Evolutionary conservation across 2,797 vertebrate species (phyloP), one percentile per base, ranked within the genome.

Genomic region (Lepus townsendii): DNA sequence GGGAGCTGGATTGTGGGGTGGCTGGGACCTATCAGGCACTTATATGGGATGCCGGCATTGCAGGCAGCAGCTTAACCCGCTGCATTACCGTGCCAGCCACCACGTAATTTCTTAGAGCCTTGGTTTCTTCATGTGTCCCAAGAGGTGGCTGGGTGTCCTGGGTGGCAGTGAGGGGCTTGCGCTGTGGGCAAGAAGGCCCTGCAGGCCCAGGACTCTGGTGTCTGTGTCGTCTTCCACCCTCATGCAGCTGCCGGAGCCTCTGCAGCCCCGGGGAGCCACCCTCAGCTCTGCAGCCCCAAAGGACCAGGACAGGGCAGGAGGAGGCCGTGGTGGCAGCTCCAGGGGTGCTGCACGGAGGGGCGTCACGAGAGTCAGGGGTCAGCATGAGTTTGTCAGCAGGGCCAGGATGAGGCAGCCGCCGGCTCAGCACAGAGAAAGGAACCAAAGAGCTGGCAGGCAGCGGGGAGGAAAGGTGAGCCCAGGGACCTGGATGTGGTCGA

Each of bases 191-290:
- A 20, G 35, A 35, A 68, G 19, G 13, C 10, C 54, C 68, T 77
- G 42, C 27, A 82, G 83, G 32, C 10, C 35, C 3, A 1, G 24
- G 54, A 69, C 32, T 63, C 86, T 30, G n/a, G 22, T 0, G 0
- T 24, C 66, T 22, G 12, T 10, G 7, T 42, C n/a, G 68, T 50
- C 42, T 75, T 71, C 65, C 69, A n/a, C 30, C 13, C 4, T 69
- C 72, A 50, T 42, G 16, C 4, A 20, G 47, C 24, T 50, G 30
- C 38, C 69, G 54, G 8, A 42, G n/a, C 52, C 0, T 2, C 26
- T 69, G 35, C 2, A 68, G 50, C 32, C 57, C 0, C 0, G 5
- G 16, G 69, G 26, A 65, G 11, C 7, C 35, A 38, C 12, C 27
- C n/a, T 12, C 7, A 65, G 35, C 60, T 27, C 4, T 17, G 0